Conservation (phyloP, 2,888 invertebrate species). For the Tiphia femorata region DNA sequence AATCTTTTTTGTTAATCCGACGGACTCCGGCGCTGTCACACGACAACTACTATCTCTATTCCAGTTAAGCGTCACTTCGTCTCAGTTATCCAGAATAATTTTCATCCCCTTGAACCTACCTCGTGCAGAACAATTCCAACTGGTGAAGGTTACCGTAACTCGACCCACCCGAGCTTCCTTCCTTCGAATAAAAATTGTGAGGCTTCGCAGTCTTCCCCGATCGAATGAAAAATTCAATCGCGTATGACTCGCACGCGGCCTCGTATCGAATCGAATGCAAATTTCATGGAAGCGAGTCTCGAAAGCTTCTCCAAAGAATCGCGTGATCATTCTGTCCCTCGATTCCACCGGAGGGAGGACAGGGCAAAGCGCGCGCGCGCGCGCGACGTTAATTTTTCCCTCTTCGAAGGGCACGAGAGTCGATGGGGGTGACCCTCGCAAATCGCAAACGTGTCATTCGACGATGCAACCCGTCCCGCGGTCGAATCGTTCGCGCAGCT, state of each 20-base stretch:
- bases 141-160: too few relatives aligned
- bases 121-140: too few relatives aligned
- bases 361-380: background rate
- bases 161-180: background rate
- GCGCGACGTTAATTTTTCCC: background rate
- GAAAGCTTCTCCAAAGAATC: background rate
- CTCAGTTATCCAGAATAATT: too few relatives aligned
- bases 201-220: background rate
- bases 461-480: too few relatives aligned
- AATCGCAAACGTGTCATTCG: too few relatives aligned
- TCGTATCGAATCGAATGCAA: constrained; percentile 24
- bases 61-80: too few relatives aligned
- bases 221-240: constrained; percentile 52
- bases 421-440: background rate
- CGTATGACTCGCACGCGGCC: constrained; percentile 32
- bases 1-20: too few relatives aligned
- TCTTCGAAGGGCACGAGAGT: too few relatives aligned
- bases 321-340: background rate
- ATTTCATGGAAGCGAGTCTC: constrained; percentile 23
- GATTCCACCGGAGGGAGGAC: background rate
- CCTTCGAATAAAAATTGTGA: background rate
- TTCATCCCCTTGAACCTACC: too few relatives aligned
- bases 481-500: too few relatives aligned
- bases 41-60: too few relatives aligned
- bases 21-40: too few relatives aligned